Percentiles rank a stretch among this genome's conserved stretches.
Evolutionary conservation across 2,888 invertebrate species (phyloP).

Genomic region (Polia nebulosa): DNA sequence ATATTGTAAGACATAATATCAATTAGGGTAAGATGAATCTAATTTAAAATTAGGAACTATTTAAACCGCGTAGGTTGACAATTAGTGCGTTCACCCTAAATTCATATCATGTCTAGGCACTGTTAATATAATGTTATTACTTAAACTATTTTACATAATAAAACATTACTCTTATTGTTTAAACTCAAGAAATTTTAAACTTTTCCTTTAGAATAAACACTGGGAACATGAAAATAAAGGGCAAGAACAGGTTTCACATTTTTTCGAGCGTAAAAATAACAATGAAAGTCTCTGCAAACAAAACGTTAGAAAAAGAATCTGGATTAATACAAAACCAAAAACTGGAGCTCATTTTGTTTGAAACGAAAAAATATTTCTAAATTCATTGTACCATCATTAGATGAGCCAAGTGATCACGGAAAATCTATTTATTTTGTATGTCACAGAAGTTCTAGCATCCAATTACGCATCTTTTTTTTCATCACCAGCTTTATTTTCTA

Average conservation of each 20-base stretch:
- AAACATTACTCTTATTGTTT: conserved; percentile 23
- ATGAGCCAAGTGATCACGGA: too few species aligned
- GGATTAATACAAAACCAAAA: not conserved
- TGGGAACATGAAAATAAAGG: conserved; percentile 15
- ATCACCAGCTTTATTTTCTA: not conserved
- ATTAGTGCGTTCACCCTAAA: conserved; percentile 50
- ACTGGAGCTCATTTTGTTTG: too few species aligned
- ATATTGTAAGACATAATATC: conserved; percentile 62
- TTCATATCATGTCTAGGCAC: conserved; percentile 69
- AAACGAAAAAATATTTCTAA: too few species aligned
- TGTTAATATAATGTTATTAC: conserved; percentile 53
- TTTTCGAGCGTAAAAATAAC: not conserved
- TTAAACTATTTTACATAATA: conserved; percentile 44
- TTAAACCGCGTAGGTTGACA: conserved; percentile 38
- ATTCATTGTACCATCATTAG: not conserved
- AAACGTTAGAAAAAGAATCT: not conserved
- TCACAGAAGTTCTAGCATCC: not conserved
- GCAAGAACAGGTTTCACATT: conserved; percentile 19
- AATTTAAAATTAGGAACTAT: conserved; percentile 60
- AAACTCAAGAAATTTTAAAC: not conserved
- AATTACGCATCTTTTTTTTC: not conserved
- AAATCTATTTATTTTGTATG: not conserved
- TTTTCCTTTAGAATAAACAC: conserved; percentile 14
- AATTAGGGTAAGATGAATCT: conserved; percentile 57
- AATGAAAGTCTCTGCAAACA: not conserved